These are phyloP conservation scores for Trissoscelio sp. DNA, from an alignment of 2,888 invertebrate genomes.

Conservation along the genomic window DNA sequence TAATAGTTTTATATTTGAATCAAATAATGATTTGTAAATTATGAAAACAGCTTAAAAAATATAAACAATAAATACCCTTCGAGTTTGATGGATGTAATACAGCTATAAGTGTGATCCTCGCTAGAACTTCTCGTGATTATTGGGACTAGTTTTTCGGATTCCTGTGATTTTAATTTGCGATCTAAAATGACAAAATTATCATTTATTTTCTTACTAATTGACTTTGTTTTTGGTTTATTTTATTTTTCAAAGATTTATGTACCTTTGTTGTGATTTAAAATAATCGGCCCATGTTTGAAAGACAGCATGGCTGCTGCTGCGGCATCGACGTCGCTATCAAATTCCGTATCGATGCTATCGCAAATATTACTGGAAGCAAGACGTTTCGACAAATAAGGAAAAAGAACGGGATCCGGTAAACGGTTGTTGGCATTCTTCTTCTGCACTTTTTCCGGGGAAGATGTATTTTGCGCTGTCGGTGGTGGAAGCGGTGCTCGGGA, in stretches of 20 bases:
- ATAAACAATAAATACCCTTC: conserved; percentile 76
- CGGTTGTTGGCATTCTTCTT: conserved; percentile 81
- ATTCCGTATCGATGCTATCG: conserved; percentile 85
- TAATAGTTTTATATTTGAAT: too few relatives aligned
- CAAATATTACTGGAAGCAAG: conserved; percentile 84
- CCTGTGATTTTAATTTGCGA: conserved; percentile 78
- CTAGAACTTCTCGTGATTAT: conserved; percentile 95
- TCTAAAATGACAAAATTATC: conserved; percentile 70
- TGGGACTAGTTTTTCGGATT: conserved; percentile 82
- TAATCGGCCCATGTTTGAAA: conserved; percentile 92
- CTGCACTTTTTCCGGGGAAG: conserved; percentile 79
- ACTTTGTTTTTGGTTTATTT: too few relatives aligned
- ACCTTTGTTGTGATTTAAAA: conserved; percentile 84
- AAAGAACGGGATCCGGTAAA: conserved; percentile 90
- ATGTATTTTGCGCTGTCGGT: conserved; percentile 78
- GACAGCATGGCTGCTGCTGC: conserved; percentile 94
- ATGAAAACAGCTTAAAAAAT: too few relatives aligned
- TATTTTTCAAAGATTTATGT: too few relatives aligned
- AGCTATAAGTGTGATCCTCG: conserved; percentile 96
- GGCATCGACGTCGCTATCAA: conserved; percentile 87
- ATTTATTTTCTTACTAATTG: neutral
- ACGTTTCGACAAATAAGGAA: conserved; percentile 92
- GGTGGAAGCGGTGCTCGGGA: conserved; percentile 94
- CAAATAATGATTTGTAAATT: too few relatives aligned
- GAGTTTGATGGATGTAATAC: conserved; percentile 80